These are phyloP conservation scores for Petroica traversi DNA, from an alignment of 2,113 vertebrate species.

Conservation along the genomic window DNA sequence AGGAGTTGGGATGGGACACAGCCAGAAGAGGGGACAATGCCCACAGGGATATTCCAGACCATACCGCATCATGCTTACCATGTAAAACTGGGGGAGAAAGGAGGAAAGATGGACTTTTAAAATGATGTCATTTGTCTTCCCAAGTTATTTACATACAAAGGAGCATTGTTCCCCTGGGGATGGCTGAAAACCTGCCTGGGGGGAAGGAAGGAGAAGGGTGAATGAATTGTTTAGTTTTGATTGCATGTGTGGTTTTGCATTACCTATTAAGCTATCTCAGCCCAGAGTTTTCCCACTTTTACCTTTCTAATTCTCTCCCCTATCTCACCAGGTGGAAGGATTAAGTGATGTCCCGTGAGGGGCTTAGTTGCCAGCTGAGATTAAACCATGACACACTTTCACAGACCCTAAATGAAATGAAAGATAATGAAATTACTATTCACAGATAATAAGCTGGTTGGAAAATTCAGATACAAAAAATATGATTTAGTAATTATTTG, in stretches of 20 bases:
- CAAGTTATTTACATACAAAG: neutral
- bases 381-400: neutral
- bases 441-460: neutral
- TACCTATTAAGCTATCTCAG: neutral
- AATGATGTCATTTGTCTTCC: neutral
- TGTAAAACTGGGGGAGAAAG: neutral
- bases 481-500: neutral
- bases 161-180: neutral
- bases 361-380: neutral
- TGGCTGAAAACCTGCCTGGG: neutral
- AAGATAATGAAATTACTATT: constrained; percentile 2
- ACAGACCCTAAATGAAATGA: neutral
- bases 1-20: neutral
- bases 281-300: neutral
- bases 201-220: neutral
- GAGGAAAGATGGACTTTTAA: neutral
- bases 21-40: neutral
- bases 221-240: neutral
- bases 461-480: constrained; percentile 1
- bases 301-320: neutral
- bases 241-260: neutral
- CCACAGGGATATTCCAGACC: neutral
- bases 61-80: neutral
- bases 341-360: neutral
- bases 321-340: neutral